Base-by-base conservation (phyloP, 2,888 invertebrate genomes). In the Parelbella ahira region DNA sequence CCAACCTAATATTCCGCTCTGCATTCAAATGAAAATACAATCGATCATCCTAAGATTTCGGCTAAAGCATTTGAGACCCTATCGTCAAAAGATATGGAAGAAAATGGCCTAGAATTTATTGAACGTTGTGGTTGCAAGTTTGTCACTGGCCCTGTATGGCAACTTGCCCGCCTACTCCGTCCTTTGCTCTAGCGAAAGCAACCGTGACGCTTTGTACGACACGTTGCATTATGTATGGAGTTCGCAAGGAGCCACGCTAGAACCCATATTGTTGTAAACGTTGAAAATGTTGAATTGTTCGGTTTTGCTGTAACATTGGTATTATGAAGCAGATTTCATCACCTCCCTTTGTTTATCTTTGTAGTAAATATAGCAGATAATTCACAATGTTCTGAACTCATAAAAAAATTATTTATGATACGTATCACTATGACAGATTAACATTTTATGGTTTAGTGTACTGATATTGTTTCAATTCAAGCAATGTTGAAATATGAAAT, bases 121-220 rank as follows among this genome's bases (percentile, higher is more conserved):
- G 19, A 12, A 24, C 7, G 18, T 21, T 24, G 9, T 30, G 37
- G 10, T 23, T 32, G 32, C 37, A 44, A 43, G 24, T 27, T 30
- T 37, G 37, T 32, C 51, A 48, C 51, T 49, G 45, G 48, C 51
- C 39, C 44, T 37, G 52, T 47, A 46, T 50, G 32, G 34, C 34
- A 34, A 42, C 27, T 42, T 34, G 51, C 53, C 66, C 75, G 67
- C 76, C 77, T 61, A 72, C 75, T 45, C 47, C 53, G 75, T 66
- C 54, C 69, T 51, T 73, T 71, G 67, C 63, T 59, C 68, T 53
- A 55, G 44, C 52, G 56, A 56, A 56, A 56, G 56, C 54, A 50
- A 50, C 50, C 49, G 50, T 45, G 50, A 50, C 49, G 49, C 49
- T 52, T 49, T 43, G 50, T 50, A 49, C 44, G 47, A 43, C 46